These are phyloP conservation scores for Amazona vittata DNA, from an alignment of 2,113 vertebrate species.

Conservation along the genomic window DNA sequence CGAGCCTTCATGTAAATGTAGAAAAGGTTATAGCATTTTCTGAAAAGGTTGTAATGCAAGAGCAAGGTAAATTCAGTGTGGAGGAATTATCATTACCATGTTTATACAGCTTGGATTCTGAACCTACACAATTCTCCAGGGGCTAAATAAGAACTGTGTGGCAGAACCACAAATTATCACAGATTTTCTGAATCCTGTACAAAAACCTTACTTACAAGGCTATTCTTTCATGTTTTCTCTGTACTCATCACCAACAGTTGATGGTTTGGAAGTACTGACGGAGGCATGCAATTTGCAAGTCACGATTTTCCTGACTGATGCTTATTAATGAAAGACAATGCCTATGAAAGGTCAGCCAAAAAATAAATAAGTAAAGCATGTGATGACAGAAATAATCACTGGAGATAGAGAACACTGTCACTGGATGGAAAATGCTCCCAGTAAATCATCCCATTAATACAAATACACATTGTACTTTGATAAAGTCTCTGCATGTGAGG, in stretches of 20 bases:
- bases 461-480: background rate
- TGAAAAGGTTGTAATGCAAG: background rate
- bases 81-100: background rate
- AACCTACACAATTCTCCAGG: background rate
- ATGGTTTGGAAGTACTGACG: background rate
- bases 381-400: conserved; percentile 27
- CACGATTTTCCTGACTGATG: background rate
- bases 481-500: background rate
- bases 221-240: background rate
- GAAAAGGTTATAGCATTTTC: background rate
- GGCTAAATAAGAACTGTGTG: background rate
- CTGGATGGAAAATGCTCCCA: background rate
- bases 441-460: background rate
- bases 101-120: background rate
- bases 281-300: background rate
- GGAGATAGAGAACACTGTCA: background rate
- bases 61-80: background rate
- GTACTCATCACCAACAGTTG: background rate
- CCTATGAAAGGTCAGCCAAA: conserved; percentile 13
- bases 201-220: background rate
- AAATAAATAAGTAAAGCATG: conserved; percentile 4
- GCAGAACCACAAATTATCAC: background rate
- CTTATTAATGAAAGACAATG: background rate
- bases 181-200: background rate
- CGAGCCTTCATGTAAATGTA: background rate